Conservation (phyloP, 1,140 invertebrate species). For the Thaumetopoea pityocampa region DNA sequence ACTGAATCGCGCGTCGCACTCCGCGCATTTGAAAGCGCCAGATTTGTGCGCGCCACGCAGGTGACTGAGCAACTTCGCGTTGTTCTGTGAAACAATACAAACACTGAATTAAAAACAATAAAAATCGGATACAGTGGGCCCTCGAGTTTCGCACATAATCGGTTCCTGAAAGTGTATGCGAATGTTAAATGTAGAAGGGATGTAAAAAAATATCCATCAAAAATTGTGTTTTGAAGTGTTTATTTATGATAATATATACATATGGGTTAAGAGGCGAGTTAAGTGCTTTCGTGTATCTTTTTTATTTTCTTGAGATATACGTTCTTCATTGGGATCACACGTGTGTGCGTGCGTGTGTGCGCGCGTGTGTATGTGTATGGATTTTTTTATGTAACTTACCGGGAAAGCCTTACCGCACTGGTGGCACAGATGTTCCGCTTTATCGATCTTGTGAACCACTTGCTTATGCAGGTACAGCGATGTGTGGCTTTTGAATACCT, state of each 20-base stretch:
- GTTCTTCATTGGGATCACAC: too few relatives aligned
- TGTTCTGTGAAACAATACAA: conserved; percentile 31
- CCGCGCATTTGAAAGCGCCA: conserved; percentile 29
- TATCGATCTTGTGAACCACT: conserved; percentile 43
- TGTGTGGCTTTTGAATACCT: conserved; percentile 60
- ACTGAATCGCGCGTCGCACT: conserved; percentile 41
- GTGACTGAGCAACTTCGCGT: conserved; percentile 43
- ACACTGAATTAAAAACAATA: conserved; percentile 7
- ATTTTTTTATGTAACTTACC: too few relatives aligned
- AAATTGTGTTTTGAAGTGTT: too few relatives aligned
- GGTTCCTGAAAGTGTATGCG: too few relatives aligned
- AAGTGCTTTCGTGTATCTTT: too few relatives aligned
- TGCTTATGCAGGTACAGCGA: conserved; percentile 52
- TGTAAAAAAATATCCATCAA: not conserved
- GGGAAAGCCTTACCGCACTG: conserved; percentile 57
- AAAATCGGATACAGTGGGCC: not conserved
- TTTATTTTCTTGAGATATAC: too few relatives aligned
- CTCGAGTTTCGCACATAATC: too few relatives aligned
- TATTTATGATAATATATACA: too few relatives aligned
- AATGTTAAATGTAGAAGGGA: not conserved
- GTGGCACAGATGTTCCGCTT: conserved; percentile 44
- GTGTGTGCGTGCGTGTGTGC: too few relatives aligned
- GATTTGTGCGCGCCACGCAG: conserved; percentile 40
- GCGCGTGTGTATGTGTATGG: too few relatives aligned
- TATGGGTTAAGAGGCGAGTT: too few relatives aligned